Conservation (phyloP, 2,113 vertebrate species). For the Rhabdornis inornatus region DNA sequence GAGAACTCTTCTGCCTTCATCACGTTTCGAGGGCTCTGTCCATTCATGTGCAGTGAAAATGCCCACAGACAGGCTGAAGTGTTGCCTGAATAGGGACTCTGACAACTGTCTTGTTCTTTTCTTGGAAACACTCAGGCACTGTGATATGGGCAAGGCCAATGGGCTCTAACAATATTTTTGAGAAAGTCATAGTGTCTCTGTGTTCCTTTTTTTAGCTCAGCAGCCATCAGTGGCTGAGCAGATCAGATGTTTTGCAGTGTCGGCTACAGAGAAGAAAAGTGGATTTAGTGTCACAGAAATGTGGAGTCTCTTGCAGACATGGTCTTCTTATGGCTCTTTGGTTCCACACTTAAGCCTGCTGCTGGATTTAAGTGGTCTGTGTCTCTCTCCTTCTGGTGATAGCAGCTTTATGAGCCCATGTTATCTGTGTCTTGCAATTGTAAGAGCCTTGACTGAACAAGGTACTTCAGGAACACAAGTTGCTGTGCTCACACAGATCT, state of each 20-base stretch:
- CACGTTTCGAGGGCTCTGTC: neutral
- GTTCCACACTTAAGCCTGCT: neutral
- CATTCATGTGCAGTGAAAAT: neutral
- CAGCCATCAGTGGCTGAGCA: neutral
- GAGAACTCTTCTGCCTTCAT: neutral
- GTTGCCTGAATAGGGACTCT: neutral
- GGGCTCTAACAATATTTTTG: neutral
- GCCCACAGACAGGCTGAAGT: neutral
- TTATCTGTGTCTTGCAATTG: neutral
- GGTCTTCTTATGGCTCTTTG: neutral
- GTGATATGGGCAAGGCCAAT: neutral
- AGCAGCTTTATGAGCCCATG: neutral
- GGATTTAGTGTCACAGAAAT: neutral
- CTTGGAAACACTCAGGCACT: slow-evolving; percentile 26
- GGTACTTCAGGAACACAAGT: neutral
- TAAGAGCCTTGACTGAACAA: neutral
- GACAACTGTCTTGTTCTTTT: slow-evolving; percentile 35
- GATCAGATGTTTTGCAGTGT: neutral
- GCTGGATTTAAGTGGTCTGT: neutral
- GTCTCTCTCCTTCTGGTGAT: neutral
- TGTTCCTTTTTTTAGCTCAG: slow-evolving; percentile 39
- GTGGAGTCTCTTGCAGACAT: neutral
- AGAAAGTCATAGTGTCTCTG: neutral
- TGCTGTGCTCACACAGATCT: neutral
- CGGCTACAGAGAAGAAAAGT: neutral